phyloP scores from a whole-genome alignment of 1,140 invertebrate genomes.

The Drosophila auraria region DNA sequence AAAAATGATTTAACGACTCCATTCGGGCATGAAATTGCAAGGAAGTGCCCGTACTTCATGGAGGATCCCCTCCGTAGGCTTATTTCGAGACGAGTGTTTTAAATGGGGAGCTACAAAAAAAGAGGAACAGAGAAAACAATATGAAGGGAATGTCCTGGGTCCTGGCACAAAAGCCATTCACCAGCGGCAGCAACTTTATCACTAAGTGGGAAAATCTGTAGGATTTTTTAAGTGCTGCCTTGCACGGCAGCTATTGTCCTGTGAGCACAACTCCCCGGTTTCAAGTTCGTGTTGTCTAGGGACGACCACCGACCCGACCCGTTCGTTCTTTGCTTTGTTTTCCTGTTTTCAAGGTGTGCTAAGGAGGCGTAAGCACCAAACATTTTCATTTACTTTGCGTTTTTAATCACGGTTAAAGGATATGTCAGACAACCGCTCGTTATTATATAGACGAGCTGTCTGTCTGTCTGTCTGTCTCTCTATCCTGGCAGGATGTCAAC shows the following conservation, averaged over 20 bases:
- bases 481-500: slow-evolving; percentile 70
- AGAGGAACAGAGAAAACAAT: neutral
- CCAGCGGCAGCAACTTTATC: slow-evolving; percentile 71
- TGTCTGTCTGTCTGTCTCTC: slow-evolving; percentile 35
- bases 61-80: slow-evolving; percentile 44
- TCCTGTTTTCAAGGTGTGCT: slow-evolving; percentile 81
- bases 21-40: slow-evolving; percentile 80
- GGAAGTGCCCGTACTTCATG: slow-evolving; percentile 19
- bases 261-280: slow-evolving; percentile 38
- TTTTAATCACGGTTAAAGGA: slow-evolving; percentile 83
- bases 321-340: slow-evolving; percentile 43
- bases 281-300: slow-evolving; percentile 55
- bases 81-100: slow-evolving; percentile 63
- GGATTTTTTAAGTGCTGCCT: slow-evolving; percentile 77
- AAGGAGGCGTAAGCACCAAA: slow-evolving; percentile 82
- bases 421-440: slow-evolving; percentile 72
- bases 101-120: slow-evolving; percentile 48
- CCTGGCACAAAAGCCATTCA: slow-evolving; percentile 69
- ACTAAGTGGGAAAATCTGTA: slow-evolving; percentile 81
- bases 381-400: slow-evolving; percentile 81
- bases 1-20: slow-evolving; percentile 84
- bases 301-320: slow-evolving; percentile 22
- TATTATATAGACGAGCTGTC: slow-evolving; percentile 55
- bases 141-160: slow-evolving; percentile 26
- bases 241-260: slow-evolving; percentile 62